These are phyloP conservation scores for Sesia bembeciformis DNA, from an alignment of 2,888 invertebrate species.

Conservation along the genomic window DNA sequence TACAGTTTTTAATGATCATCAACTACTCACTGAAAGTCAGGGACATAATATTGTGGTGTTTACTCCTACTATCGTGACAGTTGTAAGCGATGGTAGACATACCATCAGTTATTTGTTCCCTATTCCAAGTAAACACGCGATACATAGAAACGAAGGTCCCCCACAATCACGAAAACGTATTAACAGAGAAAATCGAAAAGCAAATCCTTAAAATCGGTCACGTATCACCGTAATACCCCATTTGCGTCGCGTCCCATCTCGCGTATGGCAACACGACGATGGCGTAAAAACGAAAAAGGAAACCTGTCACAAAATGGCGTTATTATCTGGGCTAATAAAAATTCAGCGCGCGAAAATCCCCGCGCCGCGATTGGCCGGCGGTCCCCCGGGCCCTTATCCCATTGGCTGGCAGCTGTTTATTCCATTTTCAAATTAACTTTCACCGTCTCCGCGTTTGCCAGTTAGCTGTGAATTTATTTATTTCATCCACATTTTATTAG, in stretches of 20 bases:
- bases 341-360: conserved; percentile 72
- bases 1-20: no score
- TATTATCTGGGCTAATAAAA: conserved; percentile 72
- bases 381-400: conserved; percentile 44
- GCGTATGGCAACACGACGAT: conserved; percentile 25
- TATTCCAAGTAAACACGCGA: no score
- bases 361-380: conserved; percentile 46
- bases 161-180: conserved; percentile 7
- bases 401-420: conserved; percentile 64
- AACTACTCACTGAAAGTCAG: no score
- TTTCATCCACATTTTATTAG: conserved; percentile 44
- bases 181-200: conserved; percentile 21
- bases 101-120: no score
- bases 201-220: conserved; percentile 32
- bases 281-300: conserved; percentile 46
- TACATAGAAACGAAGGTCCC: no score
- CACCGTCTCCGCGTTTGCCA: conserved; percentile 51
- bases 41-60: no score
- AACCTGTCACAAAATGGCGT: conserved; percentile 67
- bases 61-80: no score
- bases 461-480: conserved; percentile 53
- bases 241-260: conserved; percentile 43
- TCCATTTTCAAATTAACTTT: conserved; percentile 74
- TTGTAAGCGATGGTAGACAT: no score
- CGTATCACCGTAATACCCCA: conserved; percentile 27